These are phyloP conservation scores for Dioctria rufipes DNA, from an alignment of 2,888 invertebrate genomes.

Conservation along the genomic window DNA sequence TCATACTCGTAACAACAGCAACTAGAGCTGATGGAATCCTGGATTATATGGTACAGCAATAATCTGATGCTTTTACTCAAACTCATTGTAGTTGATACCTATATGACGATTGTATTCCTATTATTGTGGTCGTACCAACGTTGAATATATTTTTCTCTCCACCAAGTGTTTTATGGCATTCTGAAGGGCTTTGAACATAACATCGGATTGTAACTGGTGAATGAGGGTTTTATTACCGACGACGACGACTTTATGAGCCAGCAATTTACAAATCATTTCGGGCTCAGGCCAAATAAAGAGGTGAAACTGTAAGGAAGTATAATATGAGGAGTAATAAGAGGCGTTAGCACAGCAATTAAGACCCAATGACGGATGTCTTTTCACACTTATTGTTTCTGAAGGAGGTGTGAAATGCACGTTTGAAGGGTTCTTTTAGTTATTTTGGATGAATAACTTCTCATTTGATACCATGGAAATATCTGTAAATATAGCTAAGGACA, in stretches of 20 bases:
- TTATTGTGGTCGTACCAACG: slow-evolving; percentile 37
- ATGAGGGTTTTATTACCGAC: slow-evolving; percentile 39
- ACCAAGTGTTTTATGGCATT: slow-evolving; percentile 49
- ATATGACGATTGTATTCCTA: slow-evolving; percentile 28
- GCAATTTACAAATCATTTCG: slow-evolving; percentile 50
- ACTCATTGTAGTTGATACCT: slow-evolving; percentile 11
- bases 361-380: slow-evolving; percentile 48
- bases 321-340: slow-evolving; percentile 41
- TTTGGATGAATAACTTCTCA: not conserved
- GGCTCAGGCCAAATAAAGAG: slow-evolving; percentile 39
- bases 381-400: slow-evolving; percentile 2
- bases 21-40: not conserved
- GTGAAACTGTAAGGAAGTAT: slow-evolving; percentile 20
- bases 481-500: too few relatives aligned
- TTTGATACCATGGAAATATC: too few relatives aligned
- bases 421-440: not conserved
- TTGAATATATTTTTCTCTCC: slow-evolving; percentile 20
- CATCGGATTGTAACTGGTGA: slow-evolving; percentile 18
- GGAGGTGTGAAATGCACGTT: slow-evolving; percentile 16
- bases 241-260: slow-evolving; percentile 31
- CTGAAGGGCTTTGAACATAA: slow-evolving; percentile 21
- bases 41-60: slow-evolving; percentile 36
- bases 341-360: slow-evolving; percentile 49
- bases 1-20: slow-evolving; percentile 24
- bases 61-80: slow-evolving; percentile 32